Percentiles rank a stretch among this genome's conserved stretches.
Conservation (phyloP, 2,888 invertebrate species). For the Plebejus argus region DNA sequence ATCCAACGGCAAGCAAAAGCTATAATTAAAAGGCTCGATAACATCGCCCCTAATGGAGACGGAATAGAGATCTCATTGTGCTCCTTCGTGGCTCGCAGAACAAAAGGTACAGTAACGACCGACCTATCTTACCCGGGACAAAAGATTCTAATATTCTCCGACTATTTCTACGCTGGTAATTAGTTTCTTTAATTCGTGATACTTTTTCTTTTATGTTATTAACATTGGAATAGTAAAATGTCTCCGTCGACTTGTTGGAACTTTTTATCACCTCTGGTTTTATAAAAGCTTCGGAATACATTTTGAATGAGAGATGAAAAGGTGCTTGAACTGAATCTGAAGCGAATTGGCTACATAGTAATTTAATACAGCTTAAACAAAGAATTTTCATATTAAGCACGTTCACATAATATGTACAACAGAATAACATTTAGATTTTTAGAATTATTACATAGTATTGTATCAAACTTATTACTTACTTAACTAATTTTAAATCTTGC, state of each 20-base stretch:
- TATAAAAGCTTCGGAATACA: constrained; percentile 5
- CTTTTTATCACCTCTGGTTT: constrained; percentile 14
- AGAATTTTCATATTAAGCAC: too few species aligned
- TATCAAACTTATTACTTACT: too few species aligned
- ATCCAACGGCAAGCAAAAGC: constrained; percentile 22
- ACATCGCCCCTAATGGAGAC: constrained; percentile 35
- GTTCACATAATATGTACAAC: too few species aligned
- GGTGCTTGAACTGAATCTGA: background rate
- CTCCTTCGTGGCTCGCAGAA: constrained; percentile 39
- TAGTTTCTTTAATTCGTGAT: constrained; percentile 24
- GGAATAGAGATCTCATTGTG: constrained; percentile 40
- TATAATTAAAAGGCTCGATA: constrained; percentile 36
- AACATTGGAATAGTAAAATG: constrained; percentile 15
- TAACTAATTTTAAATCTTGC: too few species aligned
- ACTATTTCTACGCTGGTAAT: constrained; percentile 40
- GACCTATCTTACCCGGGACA: constrained; percentile 42
- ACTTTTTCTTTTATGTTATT: constrained; percentile 28
- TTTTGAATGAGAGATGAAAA: background rate
- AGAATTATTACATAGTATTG: too few species aligned
- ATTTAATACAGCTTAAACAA: too few species aligned
- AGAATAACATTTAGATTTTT: too few species aligned
- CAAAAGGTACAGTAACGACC: constrained; percentile 44
- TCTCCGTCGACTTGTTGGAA: constrained; percentile 7
- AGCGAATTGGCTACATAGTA: background rate
- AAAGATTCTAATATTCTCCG: constrained; percentile 50